Conservation (phyloP, 2,113 vertebrate species). For the Ophthalmolycus amberensis region DNA sequence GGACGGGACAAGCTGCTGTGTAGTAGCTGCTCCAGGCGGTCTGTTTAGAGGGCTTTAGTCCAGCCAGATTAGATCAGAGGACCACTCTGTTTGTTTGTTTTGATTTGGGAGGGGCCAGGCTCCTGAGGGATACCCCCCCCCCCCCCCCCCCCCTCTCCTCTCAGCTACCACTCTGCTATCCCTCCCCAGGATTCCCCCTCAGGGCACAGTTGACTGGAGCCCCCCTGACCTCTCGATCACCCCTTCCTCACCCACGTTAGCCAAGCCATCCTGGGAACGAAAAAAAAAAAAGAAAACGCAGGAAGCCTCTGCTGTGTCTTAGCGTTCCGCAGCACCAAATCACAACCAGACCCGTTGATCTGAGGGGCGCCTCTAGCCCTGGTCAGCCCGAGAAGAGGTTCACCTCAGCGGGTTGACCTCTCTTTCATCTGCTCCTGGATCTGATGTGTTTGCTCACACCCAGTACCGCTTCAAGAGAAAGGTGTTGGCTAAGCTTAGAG, state of each 20-base stretch:
- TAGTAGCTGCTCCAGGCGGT: conserved; percentile 58
- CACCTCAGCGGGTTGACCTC: conserved; percentile 48
- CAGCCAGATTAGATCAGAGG: conserved; percentile 78
- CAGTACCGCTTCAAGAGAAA: conserved; percentile 7
- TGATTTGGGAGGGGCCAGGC: conserved; percentile 72
- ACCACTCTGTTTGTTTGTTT: conserved; percentile 83
- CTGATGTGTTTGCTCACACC: conserved; percentile 41
- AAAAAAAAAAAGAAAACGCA: conserved; percentile 47
- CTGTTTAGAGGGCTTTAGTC: conserved; percentile 66
- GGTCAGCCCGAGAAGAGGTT: conserved; percentile 36
- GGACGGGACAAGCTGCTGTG: conserved; percentile 9
- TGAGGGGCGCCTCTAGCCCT: conserved; percentile 43
- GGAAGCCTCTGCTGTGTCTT: conserved; percentile 68
- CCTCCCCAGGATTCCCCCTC: conserved; percentile 75
- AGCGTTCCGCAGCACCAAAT: conserved; percentile 75
- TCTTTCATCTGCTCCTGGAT: conserved; percentile 69
- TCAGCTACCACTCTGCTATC: conserved; percentile 60
- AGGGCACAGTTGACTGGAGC: conserved; percentile 78
- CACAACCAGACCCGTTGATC: conserved; percentile 77
- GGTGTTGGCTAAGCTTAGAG: not conserved
- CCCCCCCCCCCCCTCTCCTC: conserved; percentile 15
- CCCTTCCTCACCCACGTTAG: conserved; percentile 64
- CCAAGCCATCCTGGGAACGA: conserved; percentile 72
- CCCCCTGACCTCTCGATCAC: conserved; percentile 80
- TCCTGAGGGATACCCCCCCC: conserved; percentile 63